Percentiles rank a stretch among this genome's conserved stretches.
phyloP scores from a whole-genome alignment of 2,113 vertebrate genomes.

The Psittacara wagleri region DNA sequence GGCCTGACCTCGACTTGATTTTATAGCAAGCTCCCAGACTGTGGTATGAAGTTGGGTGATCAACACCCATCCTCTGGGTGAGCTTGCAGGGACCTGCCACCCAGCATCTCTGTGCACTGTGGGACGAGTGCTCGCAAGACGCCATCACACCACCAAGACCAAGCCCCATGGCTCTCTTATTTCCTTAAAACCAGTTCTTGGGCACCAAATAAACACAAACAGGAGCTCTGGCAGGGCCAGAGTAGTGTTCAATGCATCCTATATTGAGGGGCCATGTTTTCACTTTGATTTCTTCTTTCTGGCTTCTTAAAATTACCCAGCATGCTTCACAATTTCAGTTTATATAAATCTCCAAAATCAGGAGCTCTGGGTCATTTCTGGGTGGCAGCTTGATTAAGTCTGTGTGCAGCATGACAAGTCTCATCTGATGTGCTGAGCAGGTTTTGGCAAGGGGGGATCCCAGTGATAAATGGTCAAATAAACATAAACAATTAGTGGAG shows the following conservation, averaged over 20 bases:
- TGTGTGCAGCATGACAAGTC: background rate
- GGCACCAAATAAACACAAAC: background rate
- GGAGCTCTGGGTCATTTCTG: background rate
- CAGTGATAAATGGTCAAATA: constrained; percentile 30
- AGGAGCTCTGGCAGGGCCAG: background rate
- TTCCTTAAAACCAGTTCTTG: background rate
- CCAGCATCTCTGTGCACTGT: too few species aligned
- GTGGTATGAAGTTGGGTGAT: background rate
- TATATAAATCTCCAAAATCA: background rate
- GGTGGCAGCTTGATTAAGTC: background rate
- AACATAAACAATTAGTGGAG: background rate
- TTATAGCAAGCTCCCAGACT: background rate
- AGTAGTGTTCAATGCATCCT: background rate
- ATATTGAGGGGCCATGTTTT: background rate
- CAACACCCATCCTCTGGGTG: background rate
- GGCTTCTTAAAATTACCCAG: background rate
- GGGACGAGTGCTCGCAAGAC: background rate
- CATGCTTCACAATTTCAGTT: background rate
- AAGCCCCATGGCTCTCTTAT: background rate
- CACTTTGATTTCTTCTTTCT: background rate
- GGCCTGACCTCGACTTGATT: background rate
- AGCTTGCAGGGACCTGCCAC: background rate
- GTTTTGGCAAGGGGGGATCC: background rate
- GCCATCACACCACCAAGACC: background rate
- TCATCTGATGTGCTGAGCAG: background rate